Evolutionary conservation across 1,140 invertebrate species (phyloP), one percentile per base, ranked within the genome.

Genomic region (Ridgeia piscesae): DNA sequence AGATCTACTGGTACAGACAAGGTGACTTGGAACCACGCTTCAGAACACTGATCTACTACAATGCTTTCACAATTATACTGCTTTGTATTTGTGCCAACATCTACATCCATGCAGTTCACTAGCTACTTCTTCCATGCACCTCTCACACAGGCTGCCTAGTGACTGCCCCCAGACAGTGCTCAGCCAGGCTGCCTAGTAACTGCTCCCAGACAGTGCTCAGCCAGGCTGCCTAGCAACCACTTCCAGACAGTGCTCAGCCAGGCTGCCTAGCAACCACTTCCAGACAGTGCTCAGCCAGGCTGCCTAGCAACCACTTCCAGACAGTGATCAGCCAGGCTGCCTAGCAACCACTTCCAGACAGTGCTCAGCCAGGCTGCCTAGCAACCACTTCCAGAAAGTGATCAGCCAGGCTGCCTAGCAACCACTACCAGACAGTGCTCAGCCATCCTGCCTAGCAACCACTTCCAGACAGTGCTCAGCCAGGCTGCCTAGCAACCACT

Each of bases 1-100:
- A 96, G 96, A 96, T 96, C 34, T 96, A 95, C 91, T 96, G 96
- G 96, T 96, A 96, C 93, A 93, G 96, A 92, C 96, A 96, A 94
- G 96, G 96, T 31, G 96, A 96, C 92, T 91, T 96, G 35, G 96
- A 96, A 93, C 96, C 96, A 9, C 96, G 95, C 93, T 96, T 96
- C 93, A 93, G 95, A 89, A 94, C 94, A 17, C 94, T 96, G 93
- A 96, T 96, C 91, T 96, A 95, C 92, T 96, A 94, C 93, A 96
- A 96, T 94, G 95, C 96, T 17, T 94, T 96, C 88, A 94, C 94
- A 21, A 95, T 96, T 91, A 94, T 96, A 88, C 93, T 96, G 50
- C 94, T 96, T 21, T 96, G 95, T 94, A 94, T 96, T 4, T 96
- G 95, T 94, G 96, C 95, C n/a, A 95, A 96, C 92, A 93, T 96